Conservation (phyloP, 53 echinoderm and acorn worm genomes). For the Patiria pectinifera region DNA sequence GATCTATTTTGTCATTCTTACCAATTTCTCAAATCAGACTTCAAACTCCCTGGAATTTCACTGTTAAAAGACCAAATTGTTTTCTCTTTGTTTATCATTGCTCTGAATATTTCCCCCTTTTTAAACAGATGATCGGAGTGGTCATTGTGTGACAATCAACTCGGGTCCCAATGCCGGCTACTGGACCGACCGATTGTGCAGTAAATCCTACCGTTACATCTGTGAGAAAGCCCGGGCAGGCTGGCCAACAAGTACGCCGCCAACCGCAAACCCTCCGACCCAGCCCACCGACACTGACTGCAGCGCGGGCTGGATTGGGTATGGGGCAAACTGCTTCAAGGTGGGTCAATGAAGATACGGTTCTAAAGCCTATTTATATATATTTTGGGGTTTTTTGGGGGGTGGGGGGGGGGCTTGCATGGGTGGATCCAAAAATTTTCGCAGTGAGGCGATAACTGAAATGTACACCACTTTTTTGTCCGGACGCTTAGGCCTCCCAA, state of each 20-base stretch:
- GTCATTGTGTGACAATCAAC: constrained; percentile 73
- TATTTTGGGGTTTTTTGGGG: too few species aligned
- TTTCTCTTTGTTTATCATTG: too few species aligned
- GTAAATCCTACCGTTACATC: constrained; percentile 53
- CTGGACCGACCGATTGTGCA: constrained; percentile 73
- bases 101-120: not conserved
- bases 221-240: constrained; percentile 82
- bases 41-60: too few species aligned
- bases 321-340: constrained; percentile 80
- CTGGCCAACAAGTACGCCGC: constrained; percentile 65
- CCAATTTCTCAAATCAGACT: too few species aligned
- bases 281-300: constrained; percentile 73
- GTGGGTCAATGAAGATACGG: constrained; percentile 5
- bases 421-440: too few species aligned
- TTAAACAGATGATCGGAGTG: not conserved
- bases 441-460: too few species aligned
- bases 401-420: too few species aligned
- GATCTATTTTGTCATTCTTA: too few species aligned
- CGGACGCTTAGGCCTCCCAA: too few species aligned
- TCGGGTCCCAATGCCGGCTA: constrained; percentile 74
- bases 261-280: constrained; percentile 65
- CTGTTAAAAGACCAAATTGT: too few species aligned
- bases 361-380: too few species aligned
- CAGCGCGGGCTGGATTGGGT: constrained; percentile 83
- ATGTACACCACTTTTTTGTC: too few species aligned